Conservation (phyloP, 2,797 vertebrate species). For the Passerculus sandwichensis region DNA sequence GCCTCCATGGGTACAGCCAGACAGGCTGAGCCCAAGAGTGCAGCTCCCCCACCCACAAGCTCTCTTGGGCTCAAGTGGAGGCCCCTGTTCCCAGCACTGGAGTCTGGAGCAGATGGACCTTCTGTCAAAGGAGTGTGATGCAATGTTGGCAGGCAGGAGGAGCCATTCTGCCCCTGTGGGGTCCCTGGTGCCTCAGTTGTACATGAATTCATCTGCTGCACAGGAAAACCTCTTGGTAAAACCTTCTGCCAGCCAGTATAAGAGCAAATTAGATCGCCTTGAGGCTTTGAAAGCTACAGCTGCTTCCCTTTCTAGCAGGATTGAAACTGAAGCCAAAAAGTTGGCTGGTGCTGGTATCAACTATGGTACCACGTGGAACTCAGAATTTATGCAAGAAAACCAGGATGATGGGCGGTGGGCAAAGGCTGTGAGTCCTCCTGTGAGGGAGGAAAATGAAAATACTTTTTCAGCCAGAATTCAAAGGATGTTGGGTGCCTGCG, state of each 20-base stretch:
- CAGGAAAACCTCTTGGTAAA: slow-evolving; percentile 71
- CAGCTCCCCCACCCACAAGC: slow-evolving; percentile 51
- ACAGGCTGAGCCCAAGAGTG: slow-evolving; percentile 73
- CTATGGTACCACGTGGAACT: slow-evolving; percentile 76
- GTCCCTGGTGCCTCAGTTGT: slow-evolving; percentile 56
- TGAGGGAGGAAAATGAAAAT: slow-evolving; percentile 76
- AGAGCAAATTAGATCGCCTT: slow-evolving; percentile 87
- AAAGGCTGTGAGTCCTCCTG: slow-evolving; percentile 79
- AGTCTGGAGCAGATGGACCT: slow-evolving; percentile 78
- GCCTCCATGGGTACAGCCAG: slow-evolving; percentile 79
- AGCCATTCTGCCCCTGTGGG: slow-evolving; percentile 57
- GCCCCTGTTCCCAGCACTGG: slow-evolving; percentile 84
- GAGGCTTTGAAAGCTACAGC: slow-evolving; percentile 96
- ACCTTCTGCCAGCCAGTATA: slow-evolving; percentile 71
- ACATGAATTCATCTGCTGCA: slow-evolving; percentile 55
- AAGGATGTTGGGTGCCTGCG: slow-evolving; percentile 79
- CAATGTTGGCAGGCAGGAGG: slow-evolving; percentile 62
- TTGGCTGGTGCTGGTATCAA: slow-evolving; percentile 85
- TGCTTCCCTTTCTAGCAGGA: slow-evolving; percentile 89
- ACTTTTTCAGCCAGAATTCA: slow-evolving; percentile 81
- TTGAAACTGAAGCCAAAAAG: slow-evolving; percentile 92
- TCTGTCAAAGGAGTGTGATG: slow-evolving; percentile 76
- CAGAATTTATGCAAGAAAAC: slow-evolving; percentile 68
- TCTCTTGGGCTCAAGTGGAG: slow-evolving; percentile 74
- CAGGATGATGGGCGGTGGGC: slow-evolving; percentile 74